Evolutionary conservation across 2,888 invertebrate species (phyloP).

Genomic region (Synanthedon myopaeformis): DNA sequence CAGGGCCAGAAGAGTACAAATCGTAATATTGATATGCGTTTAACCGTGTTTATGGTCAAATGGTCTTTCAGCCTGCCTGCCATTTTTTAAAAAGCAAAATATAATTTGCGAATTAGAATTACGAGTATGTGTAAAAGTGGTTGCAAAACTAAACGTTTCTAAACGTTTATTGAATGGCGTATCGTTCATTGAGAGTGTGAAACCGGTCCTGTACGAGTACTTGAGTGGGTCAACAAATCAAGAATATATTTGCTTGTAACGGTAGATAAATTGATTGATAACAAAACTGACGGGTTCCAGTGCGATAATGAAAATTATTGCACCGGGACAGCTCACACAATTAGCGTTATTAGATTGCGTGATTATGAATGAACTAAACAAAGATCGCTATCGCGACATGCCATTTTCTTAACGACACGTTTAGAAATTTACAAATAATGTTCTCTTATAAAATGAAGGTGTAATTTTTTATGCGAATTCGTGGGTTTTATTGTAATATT

Average conservation of each 20-base stretch:
- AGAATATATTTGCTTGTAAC: conserved; percentile 35
- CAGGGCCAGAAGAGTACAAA: too few relatives aligned
- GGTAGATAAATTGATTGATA: conserved; percentile 65
- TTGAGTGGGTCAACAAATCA: conserved; percentile 43
- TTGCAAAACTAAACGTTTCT: conserved; percentile 13
- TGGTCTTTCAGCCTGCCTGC: too few relatives aligned
- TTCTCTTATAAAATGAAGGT: neutral
- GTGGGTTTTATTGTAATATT: neutral
- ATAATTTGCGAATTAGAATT: too few relatives aligned
- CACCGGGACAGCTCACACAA: conserved; percentile 28
- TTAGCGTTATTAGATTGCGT: conserved; percentile 18
- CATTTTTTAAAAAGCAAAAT: too few relatives aligned
- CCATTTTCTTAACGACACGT: neutral
- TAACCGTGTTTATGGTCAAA: too few relatives aligned
- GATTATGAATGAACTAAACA: conserved; percentile 19
- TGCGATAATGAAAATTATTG: conserved; percentile 22
- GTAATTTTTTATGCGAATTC: neutral
- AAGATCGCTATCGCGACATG: neutral
- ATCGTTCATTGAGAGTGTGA: conserved; percentile 33
- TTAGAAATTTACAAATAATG: neutral
- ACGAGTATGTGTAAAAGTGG: neutral
- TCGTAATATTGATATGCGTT: too few relatives aligned
- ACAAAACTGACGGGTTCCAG: conserved; percentile 43
- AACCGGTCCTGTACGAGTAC: conserved; percentile 37
- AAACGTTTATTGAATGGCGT: conserved; percentile 32